Conservation (phyloP, 2,797 vertebrate species). For the Pogonophryne albipinna region DNA sequence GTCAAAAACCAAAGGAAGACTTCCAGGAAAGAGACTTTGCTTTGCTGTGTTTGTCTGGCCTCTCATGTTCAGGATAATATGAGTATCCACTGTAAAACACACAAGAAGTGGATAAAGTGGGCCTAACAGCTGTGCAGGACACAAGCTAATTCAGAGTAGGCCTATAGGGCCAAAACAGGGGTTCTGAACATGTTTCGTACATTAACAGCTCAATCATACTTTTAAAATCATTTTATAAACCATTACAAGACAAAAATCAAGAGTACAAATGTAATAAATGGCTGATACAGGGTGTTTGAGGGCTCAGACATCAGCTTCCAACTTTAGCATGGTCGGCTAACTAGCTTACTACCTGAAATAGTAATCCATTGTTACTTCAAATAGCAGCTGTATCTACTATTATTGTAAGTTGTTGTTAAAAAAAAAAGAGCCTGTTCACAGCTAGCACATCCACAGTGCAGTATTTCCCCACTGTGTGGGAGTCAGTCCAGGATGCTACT, state of each 20-base stretch:
- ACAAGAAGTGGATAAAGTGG: neutral
- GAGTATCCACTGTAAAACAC: neutral
- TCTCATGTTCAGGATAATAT: neutral
- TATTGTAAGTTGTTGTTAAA: neutral
- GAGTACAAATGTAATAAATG: neutral
- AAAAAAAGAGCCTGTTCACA: neutral
- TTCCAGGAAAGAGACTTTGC: conserved; percentile 11
- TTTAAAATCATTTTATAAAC: neutral
- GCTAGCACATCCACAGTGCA: neutral
- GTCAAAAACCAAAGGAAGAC: conserved; percentile 1
- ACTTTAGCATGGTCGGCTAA: neutral
- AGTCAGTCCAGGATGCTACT: neutral
- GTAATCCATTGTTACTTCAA: neutral
- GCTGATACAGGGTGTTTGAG: neutral
- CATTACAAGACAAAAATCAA: neutral
- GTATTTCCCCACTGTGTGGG: conserved; percentile 1
- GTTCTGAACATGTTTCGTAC: conserved; percentile 1
- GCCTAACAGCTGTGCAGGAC: conserved; percentile 53
- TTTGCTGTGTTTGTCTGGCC: conserved; percentile 1
- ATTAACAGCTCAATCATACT: neutral
- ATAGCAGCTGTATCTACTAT: neutral
- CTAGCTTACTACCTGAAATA: neutral
- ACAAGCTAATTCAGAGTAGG: conserved; percentile 15
- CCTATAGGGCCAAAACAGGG: neutral
- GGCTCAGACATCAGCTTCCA: neutral